Conservation (phyloP, 1,140 invertebrate genomes). For the Drosophila tsacasi region DNA sequence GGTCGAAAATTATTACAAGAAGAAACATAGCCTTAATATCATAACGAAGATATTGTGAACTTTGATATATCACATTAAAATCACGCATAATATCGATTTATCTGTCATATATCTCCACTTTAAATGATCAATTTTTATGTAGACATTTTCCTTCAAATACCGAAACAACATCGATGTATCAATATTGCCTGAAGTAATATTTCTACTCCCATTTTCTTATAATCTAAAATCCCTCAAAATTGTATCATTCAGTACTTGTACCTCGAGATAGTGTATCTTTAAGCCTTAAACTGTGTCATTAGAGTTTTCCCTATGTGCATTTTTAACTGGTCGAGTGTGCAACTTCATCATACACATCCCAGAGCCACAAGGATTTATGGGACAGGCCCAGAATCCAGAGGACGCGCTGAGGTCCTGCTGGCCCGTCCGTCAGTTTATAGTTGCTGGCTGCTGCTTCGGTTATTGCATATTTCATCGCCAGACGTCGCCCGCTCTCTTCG, state of each 20-base stretch:
- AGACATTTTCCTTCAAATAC: too few relatives aligned
- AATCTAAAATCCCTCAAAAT: not conserved
- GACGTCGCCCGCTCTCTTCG: constrained; percentile 18
- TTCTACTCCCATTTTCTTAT: too few relatives aligned
- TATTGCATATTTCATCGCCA: constrained; percentile 68
- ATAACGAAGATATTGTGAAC: too few relatives aligned
- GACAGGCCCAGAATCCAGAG: constrained; percentile 29
- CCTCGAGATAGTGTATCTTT: not conserved
- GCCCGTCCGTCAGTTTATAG: constrained; percentile 50
- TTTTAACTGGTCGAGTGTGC: constrained; percentile 19
- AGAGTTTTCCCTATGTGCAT: constrained; percentile 12
- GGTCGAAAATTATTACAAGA: not conserved
- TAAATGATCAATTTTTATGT: too few relatives aligned
- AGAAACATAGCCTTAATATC: not conserved
- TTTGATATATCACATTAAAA: too few relatives aligned
- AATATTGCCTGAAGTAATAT: too few relatives aligned
- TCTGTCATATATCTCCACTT: too few relatives aligned
- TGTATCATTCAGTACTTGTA: not conserved
- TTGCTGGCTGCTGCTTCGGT: constrained; percentile 62
- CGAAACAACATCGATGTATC: too few relatives aligned
- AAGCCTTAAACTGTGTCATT: not conserved
- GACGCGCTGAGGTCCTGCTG: constrained; percentile 14
- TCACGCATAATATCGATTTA: too few relatives aligned
- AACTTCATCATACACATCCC: constrained; percentile 44
- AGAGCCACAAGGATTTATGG: constrained; percentile 63